phyloP scores from a whole-genome alignment of 1,140 invertebrate genomes.

The Hyposmocoma kahamanoa region DNA sequence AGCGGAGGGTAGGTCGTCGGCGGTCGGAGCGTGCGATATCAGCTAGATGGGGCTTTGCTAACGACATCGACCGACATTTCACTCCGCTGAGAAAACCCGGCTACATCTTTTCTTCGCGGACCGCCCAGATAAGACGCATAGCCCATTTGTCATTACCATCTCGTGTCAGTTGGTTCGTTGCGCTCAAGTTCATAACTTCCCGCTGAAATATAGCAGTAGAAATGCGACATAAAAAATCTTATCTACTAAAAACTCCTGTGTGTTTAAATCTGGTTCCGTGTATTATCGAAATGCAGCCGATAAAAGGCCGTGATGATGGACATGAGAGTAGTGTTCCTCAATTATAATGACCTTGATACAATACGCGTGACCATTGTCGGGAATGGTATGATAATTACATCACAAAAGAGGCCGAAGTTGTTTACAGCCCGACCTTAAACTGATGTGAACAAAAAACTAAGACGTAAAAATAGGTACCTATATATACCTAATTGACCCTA shows the following conservation, averaged over 20 bases:
- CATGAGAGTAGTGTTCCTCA: too few species aligned
- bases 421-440: background rate
- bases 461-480: too few species aligned
- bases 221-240: too few species aligned
- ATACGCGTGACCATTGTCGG: constrained; percentile 20
- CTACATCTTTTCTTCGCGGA: constrained; percentile 35
- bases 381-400: constrained; percentile 22
- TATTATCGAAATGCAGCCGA: too few species aligned
- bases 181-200: constrained; percentile 11
- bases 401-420: constrained; percentile 6
- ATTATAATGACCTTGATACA: constrained; percentile 16
- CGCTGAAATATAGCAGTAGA: constrained; percentile 2
- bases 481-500: too few species aligned
- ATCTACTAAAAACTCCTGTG: too few species aligned
- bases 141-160: constrained; percentile 53
- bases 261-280: too few species aligned
- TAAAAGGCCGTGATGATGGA: too few species aligned
- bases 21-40: constrained; percentile 14
- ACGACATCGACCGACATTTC: constrained; percentile 41
- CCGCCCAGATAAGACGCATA: constrained; percentile 40
- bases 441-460: too few species aligned
- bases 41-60: constrained; percentile 36
- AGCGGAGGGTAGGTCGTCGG: background rate
- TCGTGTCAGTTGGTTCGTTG: constrained; percentile 15
- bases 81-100: constrained; percentile 27